These are phyloP conservation scores for Laterallus jamaicensis DNA, from an alignment of 2,113 vertebrate genomes.

Conservation along the genomic window DNA sequence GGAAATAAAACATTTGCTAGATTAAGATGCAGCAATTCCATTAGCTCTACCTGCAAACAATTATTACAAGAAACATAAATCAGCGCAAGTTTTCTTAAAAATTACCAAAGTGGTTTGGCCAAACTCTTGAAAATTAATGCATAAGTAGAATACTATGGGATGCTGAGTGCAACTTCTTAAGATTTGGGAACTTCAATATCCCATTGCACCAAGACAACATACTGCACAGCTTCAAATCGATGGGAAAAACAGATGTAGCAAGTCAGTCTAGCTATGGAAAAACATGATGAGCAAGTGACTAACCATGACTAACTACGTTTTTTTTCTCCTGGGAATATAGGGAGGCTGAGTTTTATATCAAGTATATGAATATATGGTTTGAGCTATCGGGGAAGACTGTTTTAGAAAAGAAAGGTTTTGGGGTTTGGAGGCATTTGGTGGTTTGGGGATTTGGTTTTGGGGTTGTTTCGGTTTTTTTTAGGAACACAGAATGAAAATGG, in stretches of 20 bases:
- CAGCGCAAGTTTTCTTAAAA: neutral
- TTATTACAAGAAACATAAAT: neutral
- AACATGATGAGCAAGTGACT: neutral
- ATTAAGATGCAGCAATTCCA: neutral
- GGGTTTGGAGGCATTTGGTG: fast-evolving
- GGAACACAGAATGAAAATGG: neutral
- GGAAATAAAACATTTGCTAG: neutral
- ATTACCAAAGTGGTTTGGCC: neutral
- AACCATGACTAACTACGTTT: neutral
- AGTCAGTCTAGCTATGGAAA: neutral
- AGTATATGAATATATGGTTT: neutral
- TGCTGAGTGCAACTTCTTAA: neutral
- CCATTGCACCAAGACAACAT: neutral
- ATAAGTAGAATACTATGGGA: neutral
- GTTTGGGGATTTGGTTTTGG: neutral
- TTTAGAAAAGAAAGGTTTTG: neutral
- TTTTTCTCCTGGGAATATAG: neutral
- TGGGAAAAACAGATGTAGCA: neutral
- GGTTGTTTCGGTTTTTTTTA: neutral
- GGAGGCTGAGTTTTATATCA: neutral
- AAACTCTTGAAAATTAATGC: neutral
- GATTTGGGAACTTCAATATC: neutral
- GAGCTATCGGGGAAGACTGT: neutral
- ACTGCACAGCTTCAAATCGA: neutral
- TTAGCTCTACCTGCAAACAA: neutral